Evolutionary conservation across 2,888 invertebrate species (phyloP).

Genomic region (Allolobophora icterica): DNA sequence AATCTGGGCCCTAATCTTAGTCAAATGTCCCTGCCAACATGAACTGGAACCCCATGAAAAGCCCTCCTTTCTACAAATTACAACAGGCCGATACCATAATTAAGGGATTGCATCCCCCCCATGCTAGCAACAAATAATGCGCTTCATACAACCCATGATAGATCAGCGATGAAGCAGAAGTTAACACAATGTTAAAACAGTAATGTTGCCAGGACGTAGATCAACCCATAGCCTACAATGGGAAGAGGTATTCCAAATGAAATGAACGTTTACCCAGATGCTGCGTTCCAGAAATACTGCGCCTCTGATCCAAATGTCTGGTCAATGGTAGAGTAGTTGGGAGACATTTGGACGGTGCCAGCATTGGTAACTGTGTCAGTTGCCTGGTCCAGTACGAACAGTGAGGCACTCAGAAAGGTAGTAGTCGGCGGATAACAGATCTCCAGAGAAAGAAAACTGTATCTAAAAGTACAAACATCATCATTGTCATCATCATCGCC

Average conservation of each 20-base stretch:
- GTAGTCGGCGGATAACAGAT: neutral
- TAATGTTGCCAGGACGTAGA: no score
- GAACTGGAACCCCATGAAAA: no score
- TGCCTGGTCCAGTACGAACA: neutral
- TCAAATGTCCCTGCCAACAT: no score
- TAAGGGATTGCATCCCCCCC: no score
- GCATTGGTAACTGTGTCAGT: neutral
- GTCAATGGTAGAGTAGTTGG: neutral
- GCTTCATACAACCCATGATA: no score
- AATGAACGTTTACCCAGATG: neutral
- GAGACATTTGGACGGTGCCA: neutral
- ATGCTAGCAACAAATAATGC: no score
- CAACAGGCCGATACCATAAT: no score
- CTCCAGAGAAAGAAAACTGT: neutral
- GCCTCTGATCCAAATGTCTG: conserved; percentile 9
- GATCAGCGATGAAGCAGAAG: no score
- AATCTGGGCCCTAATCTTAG: no score
- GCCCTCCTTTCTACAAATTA: no score
- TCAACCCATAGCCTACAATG: neutral
- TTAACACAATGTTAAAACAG: no score
- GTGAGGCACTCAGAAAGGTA: neutral
- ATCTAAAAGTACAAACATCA: neutral
- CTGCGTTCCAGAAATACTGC: conserved; percentile 23
- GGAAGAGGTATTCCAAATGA: neutral
- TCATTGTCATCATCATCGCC: neutral